Evolutionary conservation across 2,888 invertebrate species (phyloP), one percentile per base, ranked within the genome.

Genomic region (Drosophila kuntzei): DNA sequence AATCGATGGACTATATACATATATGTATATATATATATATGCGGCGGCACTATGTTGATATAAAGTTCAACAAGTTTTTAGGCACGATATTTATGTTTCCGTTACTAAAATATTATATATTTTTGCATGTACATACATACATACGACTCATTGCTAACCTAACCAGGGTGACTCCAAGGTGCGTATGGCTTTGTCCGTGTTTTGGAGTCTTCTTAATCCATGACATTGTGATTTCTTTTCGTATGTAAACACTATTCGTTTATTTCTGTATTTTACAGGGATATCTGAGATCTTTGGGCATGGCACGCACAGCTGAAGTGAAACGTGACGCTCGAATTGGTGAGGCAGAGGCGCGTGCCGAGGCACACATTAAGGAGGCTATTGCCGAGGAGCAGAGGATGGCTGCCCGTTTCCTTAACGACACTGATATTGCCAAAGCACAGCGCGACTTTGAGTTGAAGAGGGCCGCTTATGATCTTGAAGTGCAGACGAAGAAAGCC

Each of bases 341-440:
- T 11, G 99, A 99, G 91, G 99, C 99, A 0, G 98, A 99, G 91
- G 99, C 99, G 0, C 95, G 96, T 57, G 95, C 96, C 58, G 98
- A 99, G 90, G 97, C 98, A 0, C 89, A 89, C 57, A 92, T 92
- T 12, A 92, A 92, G 71, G 98, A 98, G 93, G 98, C 98, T 0
- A 96, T 98, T 90, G 99, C 99, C 0, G 98, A 99, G 91, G 98
- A 99, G 92, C 97, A 98, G 91, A 94, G 98, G 50, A 98, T 98
- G 98, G 98, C 98, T 0, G 94, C 98, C 0, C 95, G 97, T 70
- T 98, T 98, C 92, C 93, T 97, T 16, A 99, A 99, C 93, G 98
- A 99, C 91, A 98, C 98, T 0, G 98, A 99, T 92, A 98, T 99
- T 66, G 98, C 99, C 1, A 98, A 99, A 92, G 98, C 99, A 0